Evolutionary conservation across 2,888 invertebrate genomes (phyloP).

Genomic region (Aleiodes testaceus): DNA sequence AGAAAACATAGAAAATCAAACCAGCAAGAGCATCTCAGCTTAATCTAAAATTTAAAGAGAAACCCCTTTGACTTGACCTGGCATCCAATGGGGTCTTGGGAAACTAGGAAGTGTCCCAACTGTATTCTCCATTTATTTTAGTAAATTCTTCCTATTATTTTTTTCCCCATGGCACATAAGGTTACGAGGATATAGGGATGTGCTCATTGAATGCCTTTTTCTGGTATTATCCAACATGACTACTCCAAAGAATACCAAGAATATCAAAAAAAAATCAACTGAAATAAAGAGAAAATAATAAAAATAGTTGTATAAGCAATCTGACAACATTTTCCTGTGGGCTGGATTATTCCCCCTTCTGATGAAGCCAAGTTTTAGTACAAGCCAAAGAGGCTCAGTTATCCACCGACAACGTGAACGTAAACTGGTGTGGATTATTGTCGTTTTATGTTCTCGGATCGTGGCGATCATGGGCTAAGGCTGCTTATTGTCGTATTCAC

Average conservation of each 20-base stretch:
- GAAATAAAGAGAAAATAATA: slow-evolving; percentile 14
- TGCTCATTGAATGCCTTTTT: slow-evolving; percentile 16
- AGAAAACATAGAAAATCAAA: neutral
- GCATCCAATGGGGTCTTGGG: slow-evolving; percentile 57
- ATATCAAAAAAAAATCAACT: slow-evolving; percentile 40
- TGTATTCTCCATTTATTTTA: slow-evolving; percentile 1
- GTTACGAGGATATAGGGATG: slow-evolving; percentile 11
- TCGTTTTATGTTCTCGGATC: slow-evolving; percentile 43
- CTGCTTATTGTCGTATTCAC: slow-evolving; percentile 37
- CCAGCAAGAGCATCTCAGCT: slow-evolving; percentile 32
- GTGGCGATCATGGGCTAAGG: slow-evolving; percentile 38
- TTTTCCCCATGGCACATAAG: neutral
- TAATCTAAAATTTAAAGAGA: slow-evolving; percentile 64
- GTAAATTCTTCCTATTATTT: neutral
- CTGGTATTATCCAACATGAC: slow-evolving; percentile 27
- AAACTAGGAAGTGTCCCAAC: slow-evolving; percentile 55
- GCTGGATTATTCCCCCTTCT: slow-evolving; percentile 27
- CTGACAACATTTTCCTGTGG: slow-evolving; percentile 20
- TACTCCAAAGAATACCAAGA: slow-evolving; percentile 9
- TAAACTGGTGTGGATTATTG: slow-evolving; percentile 44
- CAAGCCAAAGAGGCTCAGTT: slow-evolving; percentile 6
- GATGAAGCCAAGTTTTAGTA: slow-evolving; percentile 34
- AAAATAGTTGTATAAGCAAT: slow-evolving; percentile 18
- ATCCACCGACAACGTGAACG: slow-evolving; percentile 24
- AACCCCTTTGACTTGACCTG: slow-evolving; percentile 59